Conservation (phyloP, 2,797 vertebrate genomes). For the Florisuga fusca region DNA sequence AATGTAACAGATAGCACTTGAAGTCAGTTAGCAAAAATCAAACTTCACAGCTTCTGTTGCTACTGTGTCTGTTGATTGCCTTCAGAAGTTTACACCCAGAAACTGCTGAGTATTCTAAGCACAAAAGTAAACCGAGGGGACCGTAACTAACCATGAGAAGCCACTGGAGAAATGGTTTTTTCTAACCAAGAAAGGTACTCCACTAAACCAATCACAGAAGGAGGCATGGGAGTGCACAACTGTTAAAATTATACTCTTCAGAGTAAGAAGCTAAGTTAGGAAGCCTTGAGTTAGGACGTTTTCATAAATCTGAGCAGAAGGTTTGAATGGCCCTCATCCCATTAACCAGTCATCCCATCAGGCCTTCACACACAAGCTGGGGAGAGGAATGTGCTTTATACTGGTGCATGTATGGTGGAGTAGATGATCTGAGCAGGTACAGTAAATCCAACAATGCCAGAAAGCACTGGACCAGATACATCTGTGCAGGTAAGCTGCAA, state of each 20-base stretch:
- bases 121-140: not conserved
- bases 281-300: not conserved
- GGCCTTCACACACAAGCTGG: not conserved
- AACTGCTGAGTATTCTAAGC: not conserved
- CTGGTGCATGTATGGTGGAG: not conserved
- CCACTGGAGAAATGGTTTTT: not conserved
- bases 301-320: not conserved
- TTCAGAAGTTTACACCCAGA: not conserved
- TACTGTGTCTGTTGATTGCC: not conserved
- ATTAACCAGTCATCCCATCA: fast-evolving
- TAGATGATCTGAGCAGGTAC: not conserved
- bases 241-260: not conserved
- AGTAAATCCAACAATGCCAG: not conserved
- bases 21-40: not conserved
- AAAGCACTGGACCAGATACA: not conserved
- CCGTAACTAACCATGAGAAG: not conserved
- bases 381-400: not conserved
- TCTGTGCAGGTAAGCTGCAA: not conserved
- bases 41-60: not conserved
- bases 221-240: fast-evolving
- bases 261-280: not conserved
- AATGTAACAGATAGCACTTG: not conserved
- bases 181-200: not conserved
- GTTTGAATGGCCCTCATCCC: not conserved
- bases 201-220: not conserved